A percentile compares a stretch with the other conserved stretches of the same genome.
These are phyloP conservation scores for Caenorhabditis sinica DNA, from an alignment of 2,888 invertebrate genomes.

Conservation along the genomic window DNA sequence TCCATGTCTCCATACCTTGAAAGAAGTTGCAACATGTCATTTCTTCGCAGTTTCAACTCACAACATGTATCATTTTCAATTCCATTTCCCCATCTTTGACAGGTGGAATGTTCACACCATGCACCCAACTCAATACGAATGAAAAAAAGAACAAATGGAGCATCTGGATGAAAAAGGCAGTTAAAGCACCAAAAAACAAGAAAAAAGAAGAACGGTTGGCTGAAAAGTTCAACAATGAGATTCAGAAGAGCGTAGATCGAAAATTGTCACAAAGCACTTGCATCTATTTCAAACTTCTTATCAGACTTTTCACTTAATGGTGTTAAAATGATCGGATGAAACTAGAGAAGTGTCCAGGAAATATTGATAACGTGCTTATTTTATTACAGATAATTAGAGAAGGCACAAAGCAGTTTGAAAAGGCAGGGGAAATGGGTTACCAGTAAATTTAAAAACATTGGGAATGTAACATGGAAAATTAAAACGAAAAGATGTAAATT, in stretches of 20 bases:
- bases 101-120: conserved; percentile 28
- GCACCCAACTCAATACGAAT: background rate
- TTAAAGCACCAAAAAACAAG: background rate
- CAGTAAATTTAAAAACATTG: no score
- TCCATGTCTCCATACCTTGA: conserved; percentile 78
- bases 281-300: conserved; percentile 18
- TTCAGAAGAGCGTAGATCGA: conserved; percentile 32
- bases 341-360: conserved; percentile 20
- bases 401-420: background rate
- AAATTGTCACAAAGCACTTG: conserved; percentile 17
- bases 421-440: no score
- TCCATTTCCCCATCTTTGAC: conserved; percentile 61
- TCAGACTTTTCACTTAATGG: conserved; percentile 23
- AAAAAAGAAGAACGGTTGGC: background rate
- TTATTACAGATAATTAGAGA: background rate
- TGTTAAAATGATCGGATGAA: conserved; percentile 27
- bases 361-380: background rate
- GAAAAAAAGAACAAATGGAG: background rate
- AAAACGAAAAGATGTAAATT: background rate
- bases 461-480: no score
- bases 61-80: conserved; percentile 58
- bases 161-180: background rate
- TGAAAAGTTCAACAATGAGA: background rate
- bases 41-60: conserved; percentile 13
- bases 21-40: background rate